Evolutionary conservation across 1,140 invertebrate species (phyloP), one percentile per base, ranked within the genome.

Genomic region (Geopemphigus sp.): DNA sequence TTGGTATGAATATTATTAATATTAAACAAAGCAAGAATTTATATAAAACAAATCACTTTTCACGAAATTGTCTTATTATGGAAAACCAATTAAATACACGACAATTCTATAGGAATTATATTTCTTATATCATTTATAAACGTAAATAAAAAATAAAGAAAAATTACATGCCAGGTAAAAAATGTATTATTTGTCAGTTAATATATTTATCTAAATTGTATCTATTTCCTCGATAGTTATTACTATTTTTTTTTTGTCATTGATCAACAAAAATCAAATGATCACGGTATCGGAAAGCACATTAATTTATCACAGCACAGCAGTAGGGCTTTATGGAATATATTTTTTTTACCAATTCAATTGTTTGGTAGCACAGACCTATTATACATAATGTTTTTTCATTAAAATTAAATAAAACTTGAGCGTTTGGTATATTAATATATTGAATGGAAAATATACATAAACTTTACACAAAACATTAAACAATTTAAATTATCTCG

Each of bases 281-380:
- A 53, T 70, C 14, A 70, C 68, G 15, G 50, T 29, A 70, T 70
- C 45, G 47, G 12, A 70, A 68, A 68, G 19, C 45, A 70, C 26
- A 15, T 70, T 70, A 70, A 70, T 70, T 70, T 70, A 70, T 70
- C 17, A 70, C 12, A 0, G 15, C 68, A 53, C 47, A 70, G 47
- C 68, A 70, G 68, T 70, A 29, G 47, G 24, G 8, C 47, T 53
- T 70, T 53, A 53, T 10, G 5, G 22, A 70, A 70, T 70, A 19
- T 26, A 24, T 50, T 50, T 6, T 50, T 50, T 50, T 50, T 53
- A 70, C 53, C 68, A 70, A 70, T 70, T 70, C 68, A 70, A 53
- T 70, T 53, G 45, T 70, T 47, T 10, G 61, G 15, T 39, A 39
- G 32, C 32, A 39, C 3, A 4, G 32, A 70, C 45, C 22, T 50